Conservation (phyloP, 2,888 invertebrate species). For the Limenitis camilla region DNA sequence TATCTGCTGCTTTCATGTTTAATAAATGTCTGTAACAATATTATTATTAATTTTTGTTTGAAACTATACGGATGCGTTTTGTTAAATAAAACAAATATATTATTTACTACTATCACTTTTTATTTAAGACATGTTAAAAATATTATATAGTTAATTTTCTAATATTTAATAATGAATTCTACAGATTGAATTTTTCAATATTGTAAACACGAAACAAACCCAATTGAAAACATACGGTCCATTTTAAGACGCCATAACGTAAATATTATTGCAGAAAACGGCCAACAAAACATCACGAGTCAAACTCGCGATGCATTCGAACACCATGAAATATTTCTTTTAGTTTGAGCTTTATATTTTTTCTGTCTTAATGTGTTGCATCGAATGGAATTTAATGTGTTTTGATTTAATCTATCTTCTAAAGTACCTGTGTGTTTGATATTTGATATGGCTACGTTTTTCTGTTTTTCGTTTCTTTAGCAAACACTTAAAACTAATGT, state of each 20-base stretch:
- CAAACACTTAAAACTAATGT: no score
- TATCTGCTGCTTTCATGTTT: no score
- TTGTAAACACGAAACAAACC: constrained; percentile 7
- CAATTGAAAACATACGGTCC: constrained; percentile 17
- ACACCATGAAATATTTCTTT: not conserved
- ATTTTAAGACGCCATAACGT: constrained; percentile 17
- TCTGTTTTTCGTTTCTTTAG: no score
- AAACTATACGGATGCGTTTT: no score
- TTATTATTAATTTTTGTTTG: no score
- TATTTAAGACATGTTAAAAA: no score
- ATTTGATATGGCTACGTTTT: no score
- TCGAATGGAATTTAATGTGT: not conserved
- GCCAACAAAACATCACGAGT: constrained; percentile 12
- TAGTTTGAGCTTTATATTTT: not conserved
- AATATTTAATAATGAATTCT: not conserved
- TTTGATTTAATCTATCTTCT: no score
- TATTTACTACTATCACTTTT: no score
- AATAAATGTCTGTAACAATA: no score
- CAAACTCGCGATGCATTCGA: constrained; percentile 2
- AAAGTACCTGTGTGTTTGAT: no score
- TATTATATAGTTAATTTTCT: not conserved
- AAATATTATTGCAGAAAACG: constrained; percentile 16
- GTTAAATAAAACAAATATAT: no score
- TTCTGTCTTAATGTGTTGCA: not conserved
- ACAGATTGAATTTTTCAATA: constrained; percentile 10